Percentiles rank a stretch among this genome's conserved stretches.
These are phyloP conservation scores for Rhinogobius similis DNA, from an alignment of 2,113 vertebrate genomes.

Conservation along the genomic window DNA sequence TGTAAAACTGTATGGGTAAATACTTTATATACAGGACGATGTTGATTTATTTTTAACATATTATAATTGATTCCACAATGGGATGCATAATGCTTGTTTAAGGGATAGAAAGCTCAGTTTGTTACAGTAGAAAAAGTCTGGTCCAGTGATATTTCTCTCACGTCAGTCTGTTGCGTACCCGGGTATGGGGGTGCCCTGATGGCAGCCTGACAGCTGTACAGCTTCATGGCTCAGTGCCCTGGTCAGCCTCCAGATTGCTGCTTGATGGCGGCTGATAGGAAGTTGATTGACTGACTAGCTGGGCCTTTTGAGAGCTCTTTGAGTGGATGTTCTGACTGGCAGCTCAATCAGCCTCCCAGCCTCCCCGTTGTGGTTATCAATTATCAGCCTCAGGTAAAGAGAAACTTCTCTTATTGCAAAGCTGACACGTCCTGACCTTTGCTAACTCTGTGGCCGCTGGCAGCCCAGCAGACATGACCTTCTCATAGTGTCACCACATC, in stretches of 20 bases:
- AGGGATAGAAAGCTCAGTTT: not conserved
- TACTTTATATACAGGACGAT: not conserved
- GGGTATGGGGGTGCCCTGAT: not conserved
- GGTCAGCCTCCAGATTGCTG: conserved; percentile 61
- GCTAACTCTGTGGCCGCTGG: conserved; percentile 21
- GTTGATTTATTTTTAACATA: not conserved
- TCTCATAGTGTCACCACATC: conserved; percentile 5
- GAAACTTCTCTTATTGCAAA: conserved; percentile 35
- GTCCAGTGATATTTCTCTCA: not conserved
- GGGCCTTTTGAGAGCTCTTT: conserved; percentile 50
- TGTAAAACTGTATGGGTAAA: not conserved
- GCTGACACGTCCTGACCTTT: conserved; percentile 63
- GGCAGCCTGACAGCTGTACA: conserved; percentile 49
- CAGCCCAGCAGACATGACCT: conserved; percentile 23
- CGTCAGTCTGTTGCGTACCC: conserved; percentile 9
- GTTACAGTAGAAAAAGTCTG: not conserved
- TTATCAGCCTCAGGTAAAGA: conserved; percentile 63
- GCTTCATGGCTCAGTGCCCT: conserved; percentile 49
- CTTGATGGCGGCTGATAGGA: conserved; percentile 73
- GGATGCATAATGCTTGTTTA: not conserved
- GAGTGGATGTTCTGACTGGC: conserved; percentile 68
- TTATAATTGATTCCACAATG: not conserved
- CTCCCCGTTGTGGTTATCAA: conserved; percentile 66
- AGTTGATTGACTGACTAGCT: conserved; percentile 74
- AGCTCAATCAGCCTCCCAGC: conserved; percentile 72